phyloP scores from a whole-genome alignment of 2,113 vertebrate genomes.

The Monarcha castaneiventris region DNA sequence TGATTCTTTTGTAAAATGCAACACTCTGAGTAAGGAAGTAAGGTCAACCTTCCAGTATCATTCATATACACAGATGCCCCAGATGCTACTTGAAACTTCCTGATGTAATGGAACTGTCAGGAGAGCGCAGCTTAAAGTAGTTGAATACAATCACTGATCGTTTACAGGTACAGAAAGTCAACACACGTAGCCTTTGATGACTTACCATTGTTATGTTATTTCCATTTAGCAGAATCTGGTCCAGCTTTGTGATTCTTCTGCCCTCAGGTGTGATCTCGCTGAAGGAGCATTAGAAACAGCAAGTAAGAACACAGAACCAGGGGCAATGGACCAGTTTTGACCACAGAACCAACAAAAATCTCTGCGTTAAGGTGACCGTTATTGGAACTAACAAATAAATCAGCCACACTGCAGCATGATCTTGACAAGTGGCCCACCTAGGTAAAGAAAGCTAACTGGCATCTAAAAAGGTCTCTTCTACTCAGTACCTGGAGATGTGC shows the following conservation, averaged over 20 bases:
- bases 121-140: background rate
- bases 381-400: background rate
- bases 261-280: conserved; percentile 97
- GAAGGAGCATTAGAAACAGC: conserved; percentile 6
- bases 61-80: background rate
- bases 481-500: background rate
- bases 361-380: background rate
- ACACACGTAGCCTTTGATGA: background rate
- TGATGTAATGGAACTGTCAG: background rate
- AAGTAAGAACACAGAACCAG: background rate
- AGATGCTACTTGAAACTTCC: background rate
- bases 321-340: background rate
- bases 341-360: background rate
- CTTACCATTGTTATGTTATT: conserved; percentile 98
- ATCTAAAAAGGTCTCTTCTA: background rate
- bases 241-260: conserved; percentile 94
- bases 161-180: background rate
- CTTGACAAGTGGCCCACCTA: background rate
- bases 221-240: conserved; percentile 96
- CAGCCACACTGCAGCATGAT: background rate
- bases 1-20: background rate
- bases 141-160: fast-evolving
- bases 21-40: background rate
- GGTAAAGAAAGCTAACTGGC: background rate
- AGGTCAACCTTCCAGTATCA: background rate